These are phyloP conservation scores for Copidosoma floridanum DNA, from an alignment of 1,140 invertebrate species.

Conservation along the genomic window DNA sequence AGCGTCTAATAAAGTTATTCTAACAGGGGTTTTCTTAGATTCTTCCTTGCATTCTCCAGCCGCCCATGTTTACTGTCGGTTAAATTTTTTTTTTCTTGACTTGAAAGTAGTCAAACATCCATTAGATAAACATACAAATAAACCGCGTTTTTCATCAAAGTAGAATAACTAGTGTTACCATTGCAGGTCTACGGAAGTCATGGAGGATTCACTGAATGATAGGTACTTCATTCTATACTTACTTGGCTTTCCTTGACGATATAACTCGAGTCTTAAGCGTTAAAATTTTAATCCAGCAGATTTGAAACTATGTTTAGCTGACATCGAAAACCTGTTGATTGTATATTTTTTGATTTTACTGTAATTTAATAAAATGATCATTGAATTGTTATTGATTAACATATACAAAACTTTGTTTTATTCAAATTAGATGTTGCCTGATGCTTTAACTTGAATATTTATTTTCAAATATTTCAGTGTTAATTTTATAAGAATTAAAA, in stretches of 20 bases:
- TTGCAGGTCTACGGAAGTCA: conserved; percentile 50
- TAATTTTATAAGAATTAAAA: conserved; percentile 19
- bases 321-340: conserved; percentile 24
- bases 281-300: conserved; percentile 27
- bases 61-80: conserved; percentile 17
- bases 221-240: conserved; percentile 47
- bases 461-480: conserved; percentile 23
- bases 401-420: conserved; percentile 17
- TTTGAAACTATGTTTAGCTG: conserved; percentile 26
- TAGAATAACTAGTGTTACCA: conserved; percentile 36
- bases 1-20: too few relatives aligned
- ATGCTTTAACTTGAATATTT: conserved; percentile 19
- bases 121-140: conserved; percentile 12
- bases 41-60: conserved; percentile 23
- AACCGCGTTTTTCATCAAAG: conserved; percentile 24
- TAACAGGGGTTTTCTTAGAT: conserved; percentile 26
- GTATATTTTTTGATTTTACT: conserved; percentile 20
- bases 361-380: conserved; percentile 19
- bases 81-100: conserved; percentile 8
- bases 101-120: conserved; percentile 18
- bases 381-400: conserved; percentile 14
- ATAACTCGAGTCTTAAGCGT: conserved; percentile 22
- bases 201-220: conserved; percentile 53
- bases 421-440: conserved; percentile 24
- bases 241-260: conserved; percentile 30